Percentiles rank a stretch among this genome's conserved stretches.
Evolutionary conservation across 2,113 vertebrate genomes (phyloP).

Genomic region (Sorex fumeus): DNA sequence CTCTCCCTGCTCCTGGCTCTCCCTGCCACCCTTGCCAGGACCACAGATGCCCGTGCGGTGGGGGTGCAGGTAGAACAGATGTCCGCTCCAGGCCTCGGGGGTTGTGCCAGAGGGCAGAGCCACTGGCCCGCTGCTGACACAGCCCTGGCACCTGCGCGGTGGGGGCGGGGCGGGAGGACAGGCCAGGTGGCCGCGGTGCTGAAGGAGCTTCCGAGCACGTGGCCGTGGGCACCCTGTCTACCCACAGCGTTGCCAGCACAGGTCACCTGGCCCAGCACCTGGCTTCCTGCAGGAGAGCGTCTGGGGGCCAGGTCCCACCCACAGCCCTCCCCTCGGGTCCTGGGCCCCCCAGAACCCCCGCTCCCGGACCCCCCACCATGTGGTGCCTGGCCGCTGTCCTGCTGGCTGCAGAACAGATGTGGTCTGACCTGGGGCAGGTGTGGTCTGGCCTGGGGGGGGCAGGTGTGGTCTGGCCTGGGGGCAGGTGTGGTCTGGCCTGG

Average conservation of each 20-base stretch:
- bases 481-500: no score
- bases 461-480: no score
- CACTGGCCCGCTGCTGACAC: neutral
- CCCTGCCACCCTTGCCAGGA: neutral
- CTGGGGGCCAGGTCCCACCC: no score
- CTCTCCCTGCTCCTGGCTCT: neutral
- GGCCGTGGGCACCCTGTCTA: neutral
- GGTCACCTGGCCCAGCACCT: neutral
- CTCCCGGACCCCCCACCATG: no score
- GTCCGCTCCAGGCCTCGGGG: neutral
- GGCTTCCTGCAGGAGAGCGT: no score
- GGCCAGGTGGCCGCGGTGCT: neutral
- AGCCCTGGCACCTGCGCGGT: neutral
- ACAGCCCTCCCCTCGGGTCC: no score
- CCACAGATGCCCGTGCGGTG: conserved; percentile 47
- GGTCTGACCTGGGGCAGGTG: no score
- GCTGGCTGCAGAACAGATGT: no score
- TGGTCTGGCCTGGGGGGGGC: no score
- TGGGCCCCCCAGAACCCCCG: no score
- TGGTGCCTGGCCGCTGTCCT: no score
- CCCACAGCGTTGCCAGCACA: neutral
- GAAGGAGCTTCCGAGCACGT: neutral
- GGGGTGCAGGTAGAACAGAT: conserved; percentile 48
- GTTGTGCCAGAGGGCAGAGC: neutral
- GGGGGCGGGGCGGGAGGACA: neutral